Evolutionary conservation across 2,113 vertebrate genomes (phyloP).

Genomic region (Vulpes vulpes): DNA sequence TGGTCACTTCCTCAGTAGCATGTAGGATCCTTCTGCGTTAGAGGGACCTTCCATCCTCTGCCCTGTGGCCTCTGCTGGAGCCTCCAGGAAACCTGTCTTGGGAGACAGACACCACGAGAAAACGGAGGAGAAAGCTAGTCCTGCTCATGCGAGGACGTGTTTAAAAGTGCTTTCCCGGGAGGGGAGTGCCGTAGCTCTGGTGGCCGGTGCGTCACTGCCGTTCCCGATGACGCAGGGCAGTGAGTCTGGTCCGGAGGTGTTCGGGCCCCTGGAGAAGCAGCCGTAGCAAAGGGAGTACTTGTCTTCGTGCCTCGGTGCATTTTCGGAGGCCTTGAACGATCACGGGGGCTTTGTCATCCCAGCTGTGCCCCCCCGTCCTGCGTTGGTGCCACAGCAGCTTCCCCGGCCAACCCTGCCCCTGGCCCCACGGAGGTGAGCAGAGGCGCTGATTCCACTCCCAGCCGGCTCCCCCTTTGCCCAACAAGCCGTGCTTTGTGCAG

Average conservation of each 20-base stretch:
- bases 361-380: constrained; percentile 62
- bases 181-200: neutral
- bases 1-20: accelerated
- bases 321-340: constrained; percentile 64
- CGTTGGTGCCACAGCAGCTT: constrained; percentile 42
- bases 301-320: constrained; percentile 46
- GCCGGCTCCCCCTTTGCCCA: constrained; percentile 83
- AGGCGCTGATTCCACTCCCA: constrained; percentile 67
- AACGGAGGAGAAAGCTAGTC: neutral
- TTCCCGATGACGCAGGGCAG: neutral
- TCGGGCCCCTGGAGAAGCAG: neutral
- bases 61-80: neutral
- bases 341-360: constrained; percentile 61
- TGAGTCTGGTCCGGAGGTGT: neutral
- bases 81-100: constrained; percentile 22
- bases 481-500: constrained; percentile 90
- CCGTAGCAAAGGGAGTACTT: neutral
- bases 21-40: neutral
- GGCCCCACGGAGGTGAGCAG: constrained; percentile 35
- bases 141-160: neutral
- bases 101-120: neutral
- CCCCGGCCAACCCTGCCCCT: neutral
- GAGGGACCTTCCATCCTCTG: constrained; percentile 74
- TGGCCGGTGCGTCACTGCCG: neutral
- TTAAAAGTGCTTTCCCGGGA: neutral